These are phyloP conservation scores for Acanthosepion pharaonis DNA, from an alignment of 2,888 invertebrate species.

Conservation along the genomic window DNA sequence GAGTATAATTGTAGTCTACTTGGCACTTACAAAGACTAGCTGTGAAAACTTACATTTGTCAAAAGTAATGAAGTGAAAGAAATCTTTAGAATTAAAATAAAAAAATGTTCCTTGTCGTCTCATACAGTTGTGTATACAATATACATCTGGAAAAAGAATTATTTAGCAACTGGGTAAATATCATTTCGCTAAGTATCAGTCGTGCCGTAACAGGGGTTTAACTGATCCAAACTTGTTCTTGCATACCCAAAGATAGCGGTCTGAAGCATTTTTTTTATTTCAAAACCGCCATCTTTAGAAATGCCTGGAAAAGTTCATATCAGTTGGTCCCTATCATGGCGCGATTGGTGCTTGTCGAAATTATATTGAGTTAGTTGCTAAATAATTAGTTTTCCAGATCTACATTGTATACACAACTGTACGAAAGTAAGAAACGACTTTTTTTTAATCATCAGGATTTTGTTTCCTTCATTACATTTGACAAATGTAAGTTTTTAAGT, in stretches of 20 bases:
- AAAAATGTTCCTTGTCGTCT: not conserved
- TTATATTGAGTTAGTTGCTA: not conserved
- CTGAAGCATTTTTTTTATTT: not conserved
- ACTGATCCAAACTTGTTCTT: not conserved
- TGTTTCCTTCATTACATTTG: not conserved
- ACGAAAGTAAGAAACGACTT: not conserved
- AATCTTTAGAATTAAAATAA: not conserved
- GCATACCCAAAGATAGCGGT: not conserved
- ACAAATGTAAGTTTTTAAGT: not conserved
- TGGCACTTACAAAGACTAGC: not conserved
- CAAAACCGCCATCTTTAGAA: not conserved
- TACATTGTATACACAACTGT: constrained; percentile 33
- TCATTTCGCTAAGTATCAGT: not conserved
- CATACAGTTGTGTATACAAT: not conserved
- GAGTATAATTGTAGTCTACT: not conserved
- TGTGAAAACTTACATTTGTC: not conserved
- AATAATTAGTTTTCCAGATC: not conserved
- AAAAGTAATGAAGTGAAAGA: not conserved
- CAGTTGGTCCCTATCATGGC: not conserved
- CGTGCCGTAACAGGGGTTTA: not conserved
- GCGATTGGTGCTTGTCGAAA: not conserved
- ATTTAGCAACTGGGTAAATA: not conserved
- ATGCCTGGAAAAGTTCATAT: not conserved
- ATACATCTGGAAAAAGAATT: not conserved
- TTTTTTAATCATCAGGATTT: not conserved